Conservation (phyloP, 2,888 invertebrate species). For the Hypercompe scribonia region DNA sequence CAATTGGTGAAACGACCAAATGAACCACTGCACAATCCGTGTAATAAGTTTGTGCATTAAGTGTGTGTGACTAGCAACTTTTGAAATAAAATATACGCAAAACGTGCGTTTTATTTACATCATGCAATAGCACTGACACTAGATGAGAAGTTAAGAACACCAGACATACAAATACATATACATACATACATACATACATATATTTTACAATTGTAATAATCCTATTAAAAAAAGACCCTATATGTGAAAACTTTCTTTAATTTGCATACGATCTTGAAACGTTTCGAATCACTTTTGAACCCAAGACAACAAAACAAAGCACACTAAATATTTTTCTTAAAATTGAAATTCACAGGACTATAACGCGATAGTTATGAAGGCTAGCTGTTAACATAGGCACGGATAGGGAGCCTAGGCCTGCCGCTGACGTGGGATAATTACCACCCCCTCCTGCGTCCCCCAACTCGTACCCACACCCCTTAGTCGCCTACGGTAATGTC, state of each 20-base stretch:
- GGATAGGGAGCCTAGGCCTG: constrained; percentile 81
- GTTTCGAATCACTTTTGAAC: not conserved
- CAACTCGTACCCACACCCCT: constrained; percentile 38
- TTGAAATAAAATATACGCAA: too few species aligned
- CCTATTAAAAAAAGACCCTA: too few species aligned
- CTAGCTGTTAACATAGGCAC: constrained; percentile 68
- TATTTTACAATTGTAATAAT: too few species aligned
- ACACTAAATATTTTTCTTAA: constrained; percentile 26
- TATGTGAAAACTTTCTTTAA: too few species aligned
- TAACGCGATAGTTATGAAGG: constrained; percentile 60
- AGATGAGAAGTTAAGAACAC: too few species aligned
- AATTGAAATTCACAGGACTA: constrained; percentile 33
- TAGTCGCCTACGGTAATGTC: constrained; percentile 73
- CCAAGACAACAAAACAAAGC: not conserved
- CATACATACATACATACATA: too few species aligned
- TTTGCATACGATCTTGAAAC: not conserved
- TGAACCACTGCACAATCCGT: not conserved
- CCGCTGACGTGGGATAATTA: constrained; percentile 85
- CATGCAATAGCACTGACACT: too few species aligned
- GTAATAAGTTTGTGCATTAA: not conserved
- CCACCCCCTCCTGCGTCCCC: constrained; percentile 61
- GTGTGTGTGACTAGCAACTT: not conserved
- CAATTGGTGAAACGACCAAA: not conserved
- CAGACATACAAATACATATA: too few species aligned
- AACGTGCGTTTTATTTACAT: too few species aligned